Percentiles rank a stretch among this genome's conserved stretches.
Conservation (phyloP, 2,113 vertebrate genomes). For the Thalassoma bifasciatum region DNA sequence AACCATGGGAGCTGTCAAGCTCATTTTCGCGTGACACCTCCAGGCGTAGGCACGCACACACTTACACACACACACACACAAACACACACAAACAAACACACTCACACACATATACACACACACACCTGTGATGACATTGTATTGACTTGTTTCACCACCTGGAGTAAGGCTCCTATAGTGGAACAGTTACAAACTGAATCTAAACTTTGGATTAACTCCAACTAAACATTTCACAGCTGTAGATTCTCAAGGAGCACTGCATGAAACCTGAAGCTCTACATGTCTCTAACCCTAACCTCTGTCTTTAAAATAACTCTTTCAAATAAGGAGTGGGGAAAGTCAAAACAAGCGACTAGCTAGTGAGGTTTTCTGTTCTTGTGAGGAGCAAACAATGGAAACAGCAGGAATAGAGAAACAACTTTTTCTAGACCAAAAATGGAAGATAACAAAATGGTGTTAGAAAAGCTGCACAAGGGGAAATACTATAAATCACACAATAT, state of each 20-base stretch:
- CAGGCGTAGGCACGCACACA: constrained; percentile 8
- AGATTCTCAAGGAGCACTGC: background rate
- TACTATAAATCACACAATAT: too few relatives aligned
- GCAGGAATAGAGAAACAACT: background rate
- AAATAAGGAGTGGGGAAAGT: constrained; percentile 37
- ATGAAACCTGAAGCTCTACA: background rate
- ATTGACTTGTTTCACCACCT: constrained; percentile 26
- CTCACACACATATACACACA: constrained; percentile 27
- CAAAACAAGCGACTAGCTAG: constrained; percentile 31
- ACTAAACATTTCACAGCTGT: background rate
- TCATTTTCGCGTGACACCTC: constrained; percentile 60
- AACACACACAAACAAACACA: constrained; percentile 25
- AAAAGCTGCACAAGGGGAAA: too few relatives aligned
- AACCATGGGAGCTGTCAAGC: constrained; percentile 68
- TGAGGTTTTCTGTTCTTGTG: constrained; percentile 52
- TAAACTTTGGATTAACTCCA: background rate
- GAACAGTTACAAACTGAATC: background rate
- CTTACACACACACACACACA: constrained; percentile 18
- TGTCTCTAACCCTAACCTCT: constrained; percentile 23
- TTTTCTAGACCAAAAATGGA: background rate
- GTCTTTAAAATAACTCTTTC: constrained; percentile 52
- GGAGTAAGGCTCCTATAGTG: background rate
- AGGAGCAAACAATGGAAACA: constrained; percentile 40
- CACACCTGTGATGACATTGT: constrained; percentile 31
- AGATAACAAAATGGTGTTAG: background rate